These are phyloP conservation scores for Drosophila melanogaster DNA, from an alignment of 1,140 invertebrate genomes.

Conservation along the genomic window DNA sequence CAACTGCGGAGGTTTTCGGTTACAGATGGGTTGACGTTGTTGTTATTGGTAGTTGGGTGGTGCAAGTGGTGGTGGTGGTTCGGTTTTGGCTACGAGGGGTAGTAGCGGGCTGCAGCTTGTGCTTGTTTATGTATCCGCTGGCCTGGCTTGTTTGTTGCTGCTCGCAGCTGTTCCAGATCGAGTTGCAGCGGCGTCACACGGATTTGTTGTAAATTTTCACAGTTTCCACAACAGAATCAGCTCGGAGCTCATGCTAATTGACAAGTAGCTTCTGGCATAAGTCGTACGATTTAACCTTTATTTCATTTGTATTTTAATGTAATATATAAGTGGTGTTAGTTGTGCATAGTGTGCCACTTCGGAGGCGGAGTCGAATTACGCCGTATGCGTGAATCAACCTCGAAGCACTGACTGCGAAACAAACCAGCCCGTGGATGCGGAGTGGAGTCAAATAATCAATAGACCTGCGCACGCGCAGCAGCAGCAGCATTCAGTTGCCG, in stretches of 20 bases:
- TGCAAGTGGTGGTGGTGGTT: constrained; percentile 53
- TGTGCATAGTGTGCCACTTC: constrained; percentile 56
- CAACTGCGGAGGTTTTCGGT: constrained; percentile 41
- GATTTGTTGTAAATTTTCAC: constrained; percentile 45
- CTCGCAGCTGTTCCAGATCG: constrained; percentile 65
- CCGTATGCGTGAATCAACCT: constrained; percentile 68
- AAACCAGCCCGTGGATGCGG: constrained; percentile 19
- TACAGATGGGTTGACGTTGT: constrained; percentile 67
- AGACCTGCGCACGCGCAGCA: constrained; percentile 69
- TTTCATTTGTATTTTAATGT: constrained; percentile 61
- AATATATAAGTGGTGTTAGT: constrained; percentile 52
- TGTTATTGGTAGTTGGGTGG: constrained; percentile 47
- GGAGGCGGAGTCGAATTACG: constrained; percentile 59
- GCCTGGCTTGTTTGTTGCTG: constrained; percentile 62
- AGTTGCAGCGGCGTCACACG: constrained; percentile 45
- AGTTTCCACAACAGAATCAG: constrained; percentile 20
- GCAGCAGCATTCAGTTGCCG: constrained; percentile 19
- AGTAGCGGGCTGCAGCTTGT: constrained; percentile 48
- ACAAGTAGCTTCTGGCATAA: constrained; percentile 18
- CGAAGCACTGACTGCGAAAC: constrained; percentile 56
- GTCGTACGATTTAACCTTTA: constrained; percentile 58
- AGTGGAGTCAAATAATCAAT: constrained; percentile 65
- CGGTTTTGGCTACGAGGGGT: constrained; percentile 42
- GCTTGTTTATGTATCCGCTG: constrained; percentile 69
- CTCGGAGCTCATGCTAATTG: constrained; percentile 20